Percentiles rank a stretch among this genome's conserved stretches.
These are phyloP conservation scores for Argynnis bischoffii DNA, from an alignment of 2,888 invertebrate species.

Conservation along the genomic window DNA sequence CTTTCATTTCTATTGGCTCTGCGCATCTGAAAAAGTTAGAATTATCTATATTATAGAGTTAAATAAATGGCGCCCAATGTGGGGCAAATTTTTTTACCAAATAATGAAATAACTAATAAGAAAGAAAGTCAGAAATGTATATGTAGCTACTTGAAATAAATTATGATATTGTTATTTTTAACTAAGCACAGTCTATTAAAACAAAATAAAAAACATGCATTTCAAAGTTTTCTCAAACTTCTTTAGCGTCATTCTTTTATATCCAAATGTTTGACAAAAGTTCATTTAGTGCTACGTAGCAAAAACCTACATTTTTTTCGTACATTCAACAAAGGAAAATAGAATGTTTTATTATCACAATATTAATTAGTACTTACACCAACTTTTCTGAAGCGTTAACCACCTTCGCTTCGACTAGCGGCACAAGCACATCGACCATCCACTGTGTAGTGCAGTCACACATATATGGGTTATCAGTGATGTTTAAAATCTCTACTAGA, in stretches of 20 bases:
- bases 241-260: no score
- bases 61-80: neutral
- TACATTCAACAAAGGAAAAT: no score
- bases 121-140: neutral
- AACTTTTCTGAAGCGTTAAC: conserved; percentile 68
- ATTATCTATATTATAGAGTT: neutral
- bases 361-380: conserved; percentile 59
- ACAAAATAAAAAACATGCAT: no score
- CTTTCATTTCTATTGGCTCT: conserved; percentile 85
- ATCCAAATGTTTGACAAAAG: no score
- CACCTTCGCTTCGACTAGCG: conserved; percentile 71
- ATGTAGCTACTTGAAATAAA: neutral
- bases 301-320: no score
- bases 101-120: neutral
- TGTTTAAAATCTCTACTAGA: conserved; percentile 83
- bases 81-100: neutral
- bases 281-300: no score
- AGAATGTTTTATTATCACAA: no score
- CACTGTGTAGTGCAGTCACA: conserved; percentile 92
- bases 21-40: conserved; percentile 80
- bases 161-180: no score
- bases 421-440: conserved; percentile 86
- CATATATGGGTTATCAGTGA: conserved; percentile 88
- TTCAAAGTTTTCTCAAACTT: no score
- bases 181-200: no score